phyloP scores from a whole-genome alignment of 2,113 vertebrate genomes.

The Triplophysa dalaica region DNA sequence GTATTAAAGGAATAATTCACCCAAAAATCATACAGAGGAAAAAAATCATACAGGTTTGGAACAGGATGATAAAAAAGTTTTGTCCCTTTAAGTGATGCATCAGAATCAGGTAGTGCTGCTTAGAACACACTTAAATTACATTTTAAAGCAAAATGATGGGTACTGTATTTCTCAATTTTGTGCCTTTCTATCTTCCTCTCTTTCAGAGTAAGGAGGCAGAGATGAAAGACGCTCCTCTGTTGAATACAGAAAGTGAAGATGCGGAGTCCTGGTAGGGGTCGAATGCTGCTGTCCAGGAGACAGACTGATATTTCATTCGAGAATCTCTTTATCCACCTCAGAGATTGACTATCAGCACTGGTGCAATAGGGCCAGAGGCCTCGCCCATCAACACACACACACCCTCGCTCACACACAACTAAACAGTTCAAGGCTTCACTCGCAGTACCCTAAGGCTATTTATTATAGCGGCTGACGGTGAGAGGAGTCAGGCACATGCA shows the following conservation, averaged over 20 bases:
- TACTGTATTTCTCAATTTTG: background rate
- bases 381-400: background rate
- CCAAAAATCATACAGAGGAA: too few relatives aligned
- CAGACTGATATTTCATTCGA: background rate
- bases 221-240: background rate
- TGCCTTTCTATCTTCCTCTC: background rate
- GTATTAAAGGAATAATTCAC: too few relatives aligned
- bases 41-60: too few relatives aligned
- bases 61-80: too few relatives aligned
- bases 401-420: slow-evolving; percentile 1
- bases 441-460: background rate
- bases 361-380: background rate
- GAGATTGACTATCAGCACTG: slow-evolving; percentile 4
- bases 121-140: background rate
- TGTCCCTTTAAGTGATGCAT: too few relatives aligned
- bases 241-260: background rate
- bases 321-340: background rate
- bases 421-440: background rate
- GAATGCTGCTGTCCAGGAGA: background rate
- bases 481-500: background rate
- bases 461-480: background rate
- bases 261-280: background rate
- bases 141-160: background rate
- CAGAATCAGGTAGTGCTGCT: too few relatives aligned
- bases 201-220: background rate